Conservation (phyloP, 30 jellyfish, hydroid and myxozoan genomes). For the Cassiopea andromeda region DNA sequence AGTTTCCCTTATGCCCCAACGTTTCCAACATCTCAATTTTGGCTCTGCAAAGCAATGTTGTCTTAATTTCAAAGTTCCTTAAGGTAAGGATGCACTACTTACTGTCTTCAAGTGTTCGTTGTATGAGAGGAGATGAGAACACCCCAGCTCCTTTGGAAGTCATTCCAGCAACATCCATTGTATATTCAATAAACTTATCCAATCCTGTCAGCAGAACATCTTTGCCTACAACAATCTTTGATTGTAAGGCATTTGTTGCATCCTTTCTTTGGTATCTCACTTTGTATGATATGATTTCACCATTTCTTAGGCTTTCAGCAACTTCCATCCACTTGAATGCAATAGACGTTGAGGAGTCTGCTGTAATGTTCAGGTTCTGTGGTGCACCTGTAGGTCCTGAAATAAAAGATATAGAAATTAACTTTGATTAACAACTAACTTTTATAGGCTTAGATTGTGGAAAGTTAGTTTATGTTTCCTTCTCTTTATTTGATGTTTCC, state of each 20-base stretch:
- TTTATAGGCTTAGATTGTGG: background rate
- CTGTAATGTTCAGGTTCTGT: slow-evolving; percentile 6
- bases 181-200: slow-evolving; percentile 38
- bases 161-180: slow-evolving; percentile 49
- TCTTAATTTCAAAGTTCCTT: too few relatives aligned
- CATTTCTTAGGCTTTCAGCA: slow-evolving; percentile 14
- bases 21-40: too few relatives aligned
- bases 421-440: background rate
- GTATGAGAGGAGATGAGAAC: slow-evolving; percentile 6
- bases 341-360: slow-evolving; percentile 27
- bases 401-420: background rate
- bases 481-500: background rate
- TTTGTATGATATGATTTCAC: slow-evolving; percentile 14
- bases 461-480: background rate
- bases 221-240: background rate
- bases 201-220: slow-evolving; percentile 21
- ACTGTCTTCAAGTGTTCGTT: slow-evolving; percentile 34
- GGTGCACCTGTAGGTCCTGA: slow-evolving; percentile 56
- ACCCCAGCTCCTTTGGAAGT: slow-evolving; percentile 55
- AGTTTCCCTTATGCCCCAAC: too few relatives aligned
- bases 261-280: slow-evolving; percentile 53
- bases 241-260: background rate
- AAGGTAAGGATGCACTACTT: background rate
- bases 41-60: too few relatives aligned
- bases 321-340: slow-evolving; percentile 23